Evolutionary conservation across 2,797 vertebrate species (phyloP), one percentile per base, ranked within the genome.

Genomic region (Bucorvus abyssinicus): DNA sequence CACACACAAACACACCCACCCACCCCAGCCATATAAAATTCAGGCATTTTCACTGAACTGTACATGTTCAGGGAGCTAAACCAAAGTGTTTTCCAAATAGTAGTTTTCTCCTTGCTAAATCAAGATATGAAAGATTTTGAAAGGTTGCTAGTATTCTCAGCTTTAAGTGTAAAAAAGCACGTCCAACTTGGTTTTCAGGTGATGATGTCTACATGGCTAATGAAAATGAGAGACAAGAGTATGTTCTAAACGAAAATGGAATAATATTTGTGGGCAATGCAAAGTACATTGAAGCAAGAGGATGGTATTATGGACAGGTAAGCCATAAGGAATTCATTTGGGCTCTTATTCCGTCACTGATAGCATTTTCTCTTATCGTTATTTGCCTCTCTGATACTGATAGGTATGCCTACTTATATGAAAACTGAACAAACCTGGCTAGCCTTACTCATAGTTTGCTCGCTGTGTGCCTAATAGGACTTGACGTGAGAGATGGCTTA

Each of bases 251-350:
- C 1, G 99, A 99, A 97, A 97, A 98, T 15, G 99, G 99, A 7
- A 97, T 99, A 94, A 99, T 99, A 97, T 99, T 99, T 96, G 98
- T 98, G 22, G 99, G 99, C 3, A 97, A 99, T 32, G 98, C 96
- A 40, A 98, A 98, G 12, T 98, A 98, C 70, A 96, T 99, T 30
- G 93, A 98, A 63, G 98, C 98, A 89, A 98, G 99, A 87, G 94
- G 98, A 89, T 99, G 99, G 99, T 99, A 99, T 97, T 99, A 98
- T 12, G 99, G 99, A 76, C 99, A 99, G 98, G 99, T 99, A 91
- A 90, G 91, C 55, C 36, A 12, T 26, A 77, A 82, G 11, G 30
- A 87, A 70, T 57, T 84, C 0, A 2, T 59, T 26, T 47, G 52
- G 26, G 23, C 60, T 80, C 29, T 69, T 44, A 57, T 30, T 78